These are phyloP conservation scores for Pseudorhombus dupliciocellatus DNA, from an alignment of 2,113 vertebrate species.

Conservation along the genomic window DNA sequence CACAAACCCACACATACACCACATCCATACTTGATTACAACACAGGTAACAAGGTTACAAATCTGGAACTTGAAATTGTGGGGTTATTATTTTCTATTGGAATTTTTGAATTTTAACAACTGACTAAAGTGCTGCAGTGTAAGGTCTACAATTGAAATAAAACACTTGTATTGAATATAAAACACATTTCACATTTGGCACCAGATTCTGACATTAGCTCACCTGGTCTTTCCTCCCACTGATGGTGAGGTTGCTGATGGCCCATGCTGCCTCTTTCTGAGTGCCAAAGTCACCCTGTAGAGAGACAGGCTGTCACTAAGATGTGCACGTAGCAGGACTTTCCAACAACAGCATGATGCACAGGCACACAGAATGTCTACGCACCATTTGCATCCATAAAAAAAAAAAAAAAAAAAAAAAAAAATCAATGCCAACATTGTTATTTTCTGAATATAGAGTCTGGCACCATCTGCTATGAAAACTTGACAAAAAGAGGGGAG, in stretches of 20 bases:
- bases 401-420: not conserved
- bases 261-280: slow-evolving; percentile 99
- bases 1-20: slow-evolving; percentile 69
- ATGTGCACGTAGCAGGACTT: slow-evolving; percentile 7
- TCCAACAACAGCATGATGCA: slow-evolving; percentile 11
- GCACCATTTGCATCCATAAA: not conserved
- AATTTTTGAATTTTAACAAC: not conserved
- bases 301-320: slow-evolving; percentile 71
- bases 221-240: slow-evolving; percentile 99
- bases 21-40: slow-evolving; percentile 71
- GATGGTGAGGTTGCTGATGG: slow-evolving; percentile 99
- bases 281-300: slow-evolving; percentile 97
- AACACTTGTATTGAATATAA: not conserved
- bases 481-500: not conserved
- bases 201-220: slow-evolving; percentile 38
- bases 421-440: not conserved
- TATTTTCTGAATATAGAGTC: not conserved
- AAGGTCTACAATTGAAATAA: not conserved
- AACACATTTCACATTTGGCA: not conserved
- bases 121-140: not conserved
- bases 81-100: not conserved
- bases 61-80: not conserved
- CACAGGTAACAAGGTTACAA: slow-evolving; percentile 54
- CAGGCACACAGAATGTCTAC: not conserved
- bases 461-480: slow-evolving; percentile 2